Base-by-base conservation (phyloP, 2,113 vertebrate genomes). In the Gobius niger region DNA sequence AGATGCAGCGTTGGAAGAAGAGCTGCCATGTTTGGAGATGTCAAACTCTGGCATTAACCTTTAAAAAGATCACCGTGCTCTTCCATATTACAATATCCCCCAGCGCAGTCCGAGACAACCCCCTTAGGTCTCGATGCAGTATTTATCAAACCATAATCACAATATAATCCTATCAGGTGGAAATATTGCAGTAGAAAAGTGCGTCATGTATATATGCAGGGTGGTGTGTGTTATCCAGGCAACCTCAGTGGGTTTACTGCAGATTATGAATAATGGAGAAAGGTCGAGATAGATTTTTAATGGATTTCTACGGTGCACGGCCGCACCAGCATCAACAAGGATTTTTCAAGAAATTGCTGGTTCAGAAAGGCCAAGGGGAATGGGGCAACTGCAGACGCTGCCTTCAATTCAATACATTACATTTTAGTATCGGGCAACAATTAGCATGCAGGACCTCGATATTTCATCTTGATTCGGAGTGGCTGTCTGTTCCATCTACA, bases 261-360 rank as follows among this genome's bases (percentile, higher is more conserved):
- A 0, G 76, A 80, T 87, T 82, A 87, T 86, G 81, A 90, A 90
- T 87, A 86, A 88, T 88, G 82, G 73, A 89, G 75, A 86, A 87
- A 87, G 87, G 85, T 85, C 82, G 82, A 34, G 72, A 66, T 77
- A 65, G 72, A 84, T 88, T 81, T 84, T 81, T 82, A 81, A 84
- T 82, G 72, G 79, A 81, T 82, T 86, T 81, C 67, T 66, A 67
- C 47, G 13, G 52, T 76, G 80, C 81, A 78, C 73, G 75, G 67
- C 53, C 13, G 40, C 7, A 2, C 51, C 77, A 49, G 76, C 68
- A 66, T 79, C 81, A 68, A 68, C 80, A 73, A 66, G 57, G 77
- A 73, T 69, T 85, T 61, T 73, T 63, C 54, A 8, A 73, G 42
- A 2, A 5, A 72, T 76, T 16, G 8, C 67, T 83, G 67, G 54